Conservation (phyloP, 2,113 vertebrate species). For the Jaculus jaculus region DNA sequence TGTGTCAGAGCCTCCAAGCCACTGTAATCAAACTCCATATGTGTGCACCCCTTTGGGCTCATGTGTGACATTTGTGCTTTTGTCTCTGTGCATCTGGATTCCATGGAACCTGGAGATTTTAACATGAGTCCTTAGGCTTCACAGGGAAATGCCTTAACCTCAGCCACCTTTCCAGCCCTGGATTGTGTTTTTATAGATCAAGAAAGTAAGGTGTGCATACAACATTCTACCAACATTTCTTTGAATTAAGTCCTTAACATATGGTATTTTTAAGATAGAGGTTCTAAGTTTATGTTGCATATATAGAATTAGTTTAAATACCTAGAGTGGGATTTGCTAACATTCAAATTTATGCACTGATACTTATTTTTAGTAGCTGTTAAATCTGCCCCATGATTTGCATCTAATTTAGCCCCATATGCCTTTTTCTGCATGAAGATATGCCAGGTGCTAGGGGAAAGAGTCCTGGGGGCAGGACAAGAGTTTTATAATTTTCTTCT, state of each 20-base stretch:
- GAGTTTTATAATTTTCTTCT: not conserved
- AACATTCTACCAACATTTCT: slow-evolving; percentile 7
- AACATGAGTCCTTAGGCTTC: too few relatives aligned
- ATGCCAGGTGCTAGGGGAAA: not conserved
- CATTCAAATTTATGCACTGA: slow-evolving; percentile 12
- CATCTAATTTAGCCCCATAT: slow-evolving; percentile 3
- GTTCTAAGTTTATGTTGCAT: slow-evolving; percentile 34
- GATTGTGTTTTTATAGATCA: not conserved
- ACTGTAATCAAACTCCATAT: too few relatives aligned
- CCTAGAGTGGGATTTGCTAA: slow-evolving; percentile 39
- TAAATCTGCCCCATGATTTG: slow-evolving; percentile 15
- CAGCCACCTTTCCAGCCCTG: too few relatives aligned
- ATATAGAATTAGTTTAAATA: slow-evolving; percentile 50
- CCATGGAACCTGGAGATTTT: too few relatives aligned
- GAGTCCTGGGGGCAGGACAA: not conserved
- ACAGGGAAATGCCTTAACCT: too few relatives aligned
- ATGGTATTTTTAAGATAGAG: slow-evolving; percentile 16
- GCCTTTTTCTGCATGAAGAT: not conserved
- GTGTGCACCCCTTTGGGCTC: too few relatives aligned
- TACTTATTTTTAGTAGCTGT: slow-evolving; percentile 55
- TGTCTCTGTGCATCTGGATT: too few relatives aligned
- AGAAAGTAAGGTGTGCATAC: not conserved
- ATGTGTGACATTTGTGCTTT: too few relatives aligned
- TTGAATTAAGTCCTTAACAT: slow-evolving; percentile 13
- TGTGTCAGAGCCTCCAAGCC: too few relatives aligned